Evolutionary conservation across 2,113 vertebrate genomes (phyloP).

Genomic region (Microtus richardsoni): DNA sequence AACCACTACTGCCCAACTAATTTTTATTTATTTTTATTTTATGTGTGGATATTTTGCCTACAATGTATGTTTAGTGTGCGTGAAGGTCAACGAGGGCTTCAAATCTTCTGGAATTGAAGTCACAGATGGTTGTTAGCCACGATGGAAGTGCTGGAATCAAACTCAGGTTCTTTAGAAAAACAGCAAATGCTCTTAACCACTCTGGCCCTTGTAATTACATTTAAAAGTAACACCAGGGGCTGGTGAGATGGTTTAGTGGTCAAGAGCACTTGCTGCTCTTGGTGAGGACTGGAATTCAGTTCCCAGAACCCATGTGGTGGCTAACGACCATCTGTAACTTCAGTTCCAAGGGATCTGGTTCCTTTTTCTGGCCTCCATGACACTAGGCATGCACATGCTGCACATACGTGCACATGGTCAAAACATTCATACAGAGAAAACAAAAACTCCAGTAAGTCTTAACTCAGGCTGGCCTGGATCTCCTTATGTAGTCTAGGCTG

Average conservation of each 20-base stretch:
- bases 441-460: neutral
- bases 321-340: neutral
- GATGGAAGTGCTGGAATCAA: neutral
- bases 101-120: neutral
- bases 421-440: neutral
- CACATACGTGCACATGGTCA: neutral
- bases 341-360: neutral
- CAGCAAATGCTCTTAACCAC: neutral
- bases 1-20: neutral
- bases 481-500: neutral
- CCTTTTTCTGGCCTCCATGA: neutral
- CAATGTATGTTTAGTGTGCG: neutral
- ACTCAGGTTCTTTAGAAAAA: neutral
- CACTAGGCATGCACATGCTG: neutral
- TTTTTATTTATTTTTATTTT: neutral
- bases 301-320: neutral
- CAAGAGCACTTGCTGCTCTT: neutral
- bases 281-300: neutral
- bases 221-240: neutral
- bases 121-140: neutral
- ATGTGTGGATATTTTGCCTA: neutral
- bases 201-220: neutral
- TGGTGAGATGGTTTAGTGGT: neutral
- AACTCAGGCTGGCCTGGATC: neutral
- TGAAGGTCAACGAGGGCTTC: neutral